These are phyloP conservation scores for Amphipoea lucens DNA, from an alignment of 2,888 invertebrate species.

Conservation along the genomic window DNA sequence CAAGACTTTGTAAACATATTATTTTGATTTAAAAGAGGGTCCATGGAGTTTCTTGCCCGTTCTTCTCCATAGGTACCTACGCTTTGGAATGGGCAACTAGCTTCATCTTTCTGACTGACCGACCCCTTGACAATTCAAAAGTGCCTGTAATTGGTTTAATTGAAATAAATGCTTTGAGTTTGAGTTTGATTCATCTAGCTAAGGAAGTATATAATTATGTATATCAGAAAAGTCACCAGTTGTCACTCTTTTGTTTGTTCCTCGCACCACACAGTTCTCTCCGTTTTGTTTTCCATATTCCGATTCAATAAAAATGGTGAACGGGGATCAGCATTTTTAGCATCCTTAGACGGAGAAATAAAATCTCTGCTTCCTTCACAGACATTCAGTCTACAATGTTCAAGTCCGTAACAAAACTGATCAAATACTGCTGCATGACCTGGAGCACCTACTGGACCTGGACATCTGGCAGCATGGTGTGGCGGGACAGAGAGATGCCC, in stretches of 20 bases:
- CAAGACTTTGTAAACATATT: too few relatives aligned
- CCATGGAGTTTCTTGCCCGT: too few relatives aligned
- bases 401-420: conserved; percentile 65
- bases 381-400: conserved; percentile 74
- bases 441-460: conserved; percentile 64
- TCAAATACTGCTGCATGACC: conserved; percentile 52
- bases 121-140: too few relatives aligned
- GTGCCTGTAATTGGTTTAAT: too few relatives aligned
- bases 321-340: too few relatives aligned
- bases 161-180: too few relatives aligned
- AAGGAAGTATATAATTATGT: too few relatives aligned
- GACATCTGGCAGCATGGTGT: conserved; percentile 77
- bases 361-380: conserved; percentile 41
- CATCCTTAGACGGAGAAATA: neutral
- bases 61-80: too few relatives aligned
- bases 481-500: conserved; percentile 68
- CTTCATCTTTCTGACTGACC: too few relatives aligned
- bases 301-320: neutral
- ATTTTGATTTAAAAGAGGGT: too few relatives aligned
- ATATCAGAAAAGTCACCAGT: neutral
- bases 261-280: neutral
- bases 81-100: too few relatives aligned
- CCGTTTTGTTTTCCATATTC: neutral
- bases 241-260: neutral
- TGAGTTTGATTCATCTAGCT: too few relatives aligned